These are phyloP conservation scores for Anisognathus igniventris DNA, from an alignment of 2,797 vertebrate species.

Conservation along the genomic window DNA sequence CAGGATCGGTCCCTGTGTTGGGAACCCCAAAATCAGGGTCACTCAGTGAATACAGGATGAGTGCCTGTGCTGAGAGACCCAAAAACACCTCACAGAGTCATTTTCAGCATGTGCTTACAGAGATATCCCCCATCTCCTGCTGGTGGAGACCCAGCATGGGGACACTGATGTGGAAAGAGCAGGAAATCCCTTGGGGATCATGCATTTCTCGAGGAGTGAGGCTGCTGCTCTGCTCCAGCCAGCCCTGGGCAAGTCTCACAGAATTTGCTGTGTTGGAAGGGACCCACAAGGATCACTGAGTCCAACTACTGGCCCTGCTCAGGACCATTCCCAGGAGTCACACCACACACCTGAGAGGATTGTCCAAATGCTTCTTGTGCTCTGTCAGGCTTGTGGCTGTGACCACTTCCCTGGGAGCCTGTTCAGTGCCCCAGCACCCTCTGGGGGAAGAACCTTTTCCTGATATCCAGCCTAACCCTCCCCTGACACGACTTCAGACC, in stretches of 20 bases:
- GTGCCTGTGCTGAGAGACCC: accelerated
- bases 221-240: not conserved
- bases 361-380: not conserved
- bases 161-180: not conserved
- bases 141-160: accelerated
- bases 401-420: not conserved
- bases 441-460: not conserved
- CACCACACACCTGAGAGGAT: not conserved
- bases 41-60: slow-evolving; percentile 64
- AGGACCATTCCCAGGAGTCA: not conserved
- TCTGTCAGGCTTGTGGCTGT: not conserved
- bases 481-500: not conserved
- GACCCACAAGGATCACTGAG: not conserved
- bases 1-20: slow-evolving; percentile 75
- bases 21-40: too few relatives aligned
- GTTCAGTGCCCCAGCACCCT: not conserved
- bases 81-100: accelerated
- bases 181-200: not conserved
- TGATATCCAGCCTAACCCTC: not conserved
- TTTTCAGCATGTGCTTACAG: accelerated
- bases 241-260: not conserved
- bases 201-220: not conserved
- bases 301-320: not conserved
- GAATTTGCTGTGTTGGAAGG: not conserved
- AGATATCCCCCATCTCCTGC: accelerated